phyloP scores from a whole-genome alignment of 2,113 vertebrate genomes.

The Pedionomus torquatus region DNA sequence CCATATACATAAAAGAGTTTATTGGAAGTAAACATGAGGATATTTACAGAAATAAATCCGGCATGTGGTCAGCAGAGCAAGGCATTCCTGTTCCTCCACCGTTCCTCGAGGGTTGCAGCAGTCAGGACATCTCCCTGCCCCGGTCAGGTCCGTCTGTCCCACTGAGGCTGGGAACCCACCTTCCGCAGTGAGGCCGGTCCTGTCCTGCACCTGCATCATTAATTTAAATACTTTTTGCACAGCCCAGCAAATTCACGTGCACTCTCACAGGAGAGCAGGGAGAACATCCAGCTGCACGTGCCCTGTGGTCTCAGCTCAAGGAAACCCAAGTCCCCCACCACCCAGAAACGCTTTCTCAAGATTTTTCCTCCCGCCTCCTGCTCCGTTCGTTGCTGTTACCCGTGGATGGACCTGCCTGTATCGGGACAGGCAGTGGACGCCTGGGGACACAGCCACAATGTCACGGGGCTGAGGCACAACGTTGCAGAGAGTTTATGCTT shows the following conservation, averaged over 20 bases:
- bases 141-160: neutral
- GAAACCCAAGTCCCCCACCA: neutral
- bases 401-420: neutral
- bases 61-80: neutral
- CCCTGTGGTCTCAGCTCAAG: rapidly evolving
- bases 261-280: neutral
- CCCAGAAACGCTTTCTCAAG: neutral
- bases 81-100: neutral
- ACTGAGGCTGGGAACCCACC: neutral
- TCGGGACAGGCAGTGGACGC: neutral
- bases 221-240: neutral
- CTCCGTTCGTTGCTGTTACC: neutral
- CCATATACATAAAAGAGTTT: neutral
- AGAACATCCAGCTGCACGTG: neutral
- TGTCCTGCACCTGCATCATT: neutral
- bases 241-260: neutral
- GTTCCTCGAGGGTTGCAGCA: neutral
- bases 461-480: neutral
- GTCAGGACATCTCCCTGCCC: neutral
- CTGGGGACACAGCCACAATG: neutral
- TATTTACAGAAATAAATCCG: neutral
- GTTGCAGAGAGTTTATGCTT: neutral
- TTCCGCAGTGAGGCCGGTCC: neutral
- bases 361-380: neutral
- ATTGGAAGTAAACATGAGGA: neutral